phyloP scores from a whole-genome alignment of 2,113 vertebrate genomes.

The Chaenogobius annularis region DNA sequence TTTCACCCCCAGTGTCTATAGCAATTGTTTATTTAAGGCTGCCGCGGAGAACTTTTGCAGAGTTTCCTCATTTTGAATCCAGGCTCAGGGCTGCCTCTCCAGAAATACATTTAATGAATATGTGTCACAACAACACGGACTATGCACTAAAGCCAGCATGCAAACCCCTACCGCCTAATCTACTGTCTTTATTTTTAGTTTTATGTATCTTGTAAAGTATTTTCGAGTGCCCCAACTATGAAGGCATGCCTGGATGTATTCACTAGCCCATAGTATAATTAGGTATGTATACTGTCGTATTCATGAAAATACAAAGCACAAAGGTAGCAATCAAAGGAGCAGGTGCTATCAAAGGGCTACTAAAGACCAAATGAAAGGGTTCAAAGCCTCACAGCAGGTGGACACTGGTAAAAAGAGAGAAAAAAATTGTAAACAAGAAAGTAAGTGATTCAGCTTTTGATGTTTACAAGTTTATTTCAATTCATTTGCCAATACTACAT shows the following conservation, averaged over 20 bases:
- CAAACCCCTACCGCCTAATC: neutral
- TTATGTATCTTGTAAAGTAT: neutral
- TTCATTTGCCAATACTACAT: neutral
- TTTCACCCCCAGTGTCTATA: conserved; percentile 35
- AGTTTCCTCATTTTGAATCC: conserved; percentile 27
- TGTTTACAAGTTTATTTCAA: neutral
- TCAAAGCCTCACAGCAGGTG: conserved; percentile 2
- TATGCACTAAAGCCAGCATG: neutral
- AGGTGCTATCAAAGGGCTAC: conserved; percentile 1
- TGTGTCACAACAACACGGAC: neutral
- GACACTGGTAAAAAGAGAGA: neutral
- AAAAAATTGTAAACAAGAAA: neutral
- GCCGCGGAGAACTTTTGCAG: neutral
- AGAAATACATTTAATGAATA: conserved; percentile 4
- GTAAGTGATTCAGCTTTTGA: neutral
- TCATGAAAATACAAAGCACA: neutral
- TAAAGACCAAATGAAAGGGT: neutral
- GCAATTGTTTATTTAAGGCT: conserved; percentile 38
- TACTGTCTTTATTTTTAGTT: neutral
- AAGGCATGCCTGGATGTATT: neutral
- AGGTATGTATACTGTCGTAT: conserved; percentile 1
- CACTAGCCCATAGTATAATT: neutral
- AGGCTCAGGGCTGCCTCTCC: conserved; percentile 12
- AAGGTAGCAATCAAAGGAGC: neutral
- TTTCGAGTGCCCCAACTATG: neutral